These are phyloP conservation scores for Thunnus maccoyii DNA, from an alignment of 2,113 vertebrate genomes.

Conservation along the genomic window DNA sequence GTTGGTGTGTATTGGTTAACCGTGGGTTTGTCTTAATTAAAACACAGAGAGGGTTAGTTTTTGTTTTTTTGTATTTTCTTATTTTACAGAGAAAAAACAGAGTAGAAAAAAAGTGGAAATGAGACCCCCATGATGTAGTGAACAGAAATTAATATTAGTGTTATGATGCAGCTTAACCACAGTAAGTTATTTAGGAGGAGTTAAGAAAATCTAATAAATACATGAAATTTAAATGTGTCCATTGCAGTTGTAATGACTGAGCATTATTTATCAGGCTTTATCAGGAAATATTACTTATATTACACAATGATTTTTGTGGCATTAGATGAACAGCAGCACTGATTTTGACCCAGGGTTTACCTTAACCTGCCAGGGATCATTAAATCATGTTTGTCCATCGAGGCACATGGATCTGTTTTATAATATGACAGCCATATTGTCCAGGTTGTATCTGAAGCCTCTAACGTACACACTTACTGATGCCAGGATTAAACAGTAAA, in stretches of 20 bases:
- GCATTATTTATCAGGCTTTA: background rate
- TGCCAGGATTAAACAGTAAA: constrained; percentile 25
- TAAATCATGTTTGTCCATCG: constrained; percentile 13
- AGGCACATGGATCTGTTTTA: constrained; percentile 14
- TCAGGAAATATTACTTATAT: background rate
- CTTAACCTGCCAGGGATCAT: constrained; percentile 41
- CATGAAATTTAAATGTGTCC: background rate
- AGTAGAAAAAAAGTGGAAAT: background rate
- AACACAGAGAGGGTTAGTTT: background rate
- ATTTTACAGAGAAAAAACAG: background rate
- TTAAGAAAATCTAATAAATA: background rate
- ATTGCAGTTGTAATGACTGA: background rate
- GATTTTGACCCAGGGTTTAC: constrained; percentile 20
- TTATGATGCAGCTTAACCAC: background rate
- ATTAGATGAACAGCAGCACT: constrained; percentile 1
- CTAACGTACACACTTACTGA: background rate
- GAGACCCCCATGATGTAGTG: background rate
- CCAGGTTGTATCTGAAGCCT: constrained; percentile 12
- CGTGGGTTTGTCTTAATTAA: background rate
- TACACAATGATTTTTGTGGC: constrained; percentile 6
- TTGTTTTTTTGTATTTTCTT: background rate
- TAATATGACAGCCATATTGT: constrained; percentile 24
- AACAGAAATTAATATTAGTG: background rate
- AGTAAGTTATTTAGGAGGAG: no score
- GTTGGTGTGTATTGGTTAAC: background rate